phyloP scores from a whole-genome alignment of 2,113 vertebrate species.

The Sylvietta virens region DNA sequence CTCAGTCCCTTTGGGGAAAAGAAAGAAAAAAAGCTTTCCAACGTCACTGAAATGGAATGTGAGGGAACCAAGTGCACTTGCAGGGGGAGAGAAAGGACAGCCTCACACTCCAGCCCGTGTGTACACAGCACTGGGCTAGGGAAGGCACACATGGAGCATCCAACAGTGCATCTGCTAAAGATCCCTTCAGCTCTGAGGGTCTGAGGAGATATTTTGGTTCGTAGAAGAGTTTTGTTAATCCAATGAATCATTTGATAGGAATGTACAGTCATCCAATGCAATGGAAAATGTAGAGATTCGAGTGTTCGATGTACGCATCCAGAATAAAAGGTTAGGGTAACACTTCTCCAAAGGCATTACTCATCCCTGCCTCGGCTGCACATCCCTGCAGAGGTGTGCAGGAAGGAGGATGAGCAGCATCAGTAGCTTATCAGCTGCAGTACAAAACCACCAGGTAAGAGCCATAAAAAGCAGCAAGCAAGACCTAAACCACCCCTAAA shows the following conservation, averaged over 20 bases:
- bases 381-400: conserved; percentile 13
- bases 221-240: conserved; percentile 33
- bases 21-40: conserved; percentile 3
- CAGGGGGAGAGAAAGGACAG: background rate
- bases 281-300: conserved; percentile 45
- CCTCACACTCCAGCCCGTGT: background rate
- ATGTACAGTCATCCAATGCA: conserved; percentile 56
- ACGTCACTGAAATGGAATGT: conserved; percentile 19
- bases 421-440: background rate
- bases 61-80: background rate
- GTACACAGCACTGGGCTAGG: background rate
- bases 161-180: background rate
- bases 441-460: background rate
- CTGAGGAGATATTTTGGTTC: background rate
- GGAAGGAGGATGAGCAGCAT: background rate
- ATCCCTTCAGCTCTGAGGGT: background rate
- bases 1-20: background rate
- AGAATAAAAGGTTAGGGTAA: conserved; percentile 61
- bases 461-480: background rate
- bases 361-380: conserved; percentile 52
- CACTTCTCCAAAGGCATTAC: conserved; percentile 57
- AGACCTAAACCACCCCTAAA: background rate
- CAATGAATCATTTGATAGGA: conserved; percentile 63
- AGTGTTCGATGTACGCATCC: conserved; percentile 12
- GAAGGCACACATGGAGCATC: background rate